Conservation (phyloP, 2,888 invertebrate genomes). For the Buathra laborator region DNA sequence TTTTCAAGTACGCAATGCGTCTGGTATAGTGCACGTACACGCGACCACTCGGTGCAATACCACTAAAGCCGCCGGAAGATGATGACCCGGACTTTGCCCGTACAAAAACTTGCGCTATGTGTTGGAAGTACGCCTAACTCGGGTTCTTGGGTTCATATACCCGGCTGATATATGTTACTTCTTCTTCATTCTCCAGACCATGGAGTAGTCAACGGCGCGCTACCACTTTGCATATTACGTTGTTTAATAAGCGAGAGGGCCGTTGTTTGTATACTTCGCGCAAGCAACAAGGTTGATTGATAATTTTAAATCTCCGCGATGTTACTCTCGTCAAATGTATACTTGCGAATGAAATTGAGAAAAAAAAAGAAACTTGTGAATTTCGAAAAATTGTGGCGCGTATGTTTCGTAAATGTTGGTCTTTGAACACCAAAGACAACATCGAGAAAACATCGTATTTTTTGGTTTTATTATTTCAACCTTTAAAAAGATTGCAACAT, state of each 20-base stretch:
- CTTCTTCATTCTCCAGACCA: slow-evolving; percentile 17
- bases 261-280: not conserved
- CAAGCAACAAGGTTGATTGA: not conserved
- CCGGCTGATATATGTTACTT: slow-evolving; percentile 28
- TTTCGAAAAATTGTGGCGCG: no score
- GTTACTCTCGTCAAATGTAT: not conserved
- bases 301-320: not conserved
- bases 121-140: not conserved
- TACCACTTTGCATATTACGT: slow-evolving; percentile 32
- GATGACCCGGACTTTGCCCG: not conserved
- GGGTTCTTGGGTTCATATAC: not conserved
- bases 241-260: not conserved
- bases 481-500: no score
- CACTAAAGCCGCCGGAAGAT: not conserved
- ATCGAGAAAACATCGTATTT: no score
- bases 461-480: no score
- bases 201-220: slow-evolving; percentile 1
- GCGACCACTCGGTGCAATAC: not conserved
- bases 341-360: no score
- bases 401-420: no score
- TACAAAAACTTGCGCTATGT: slow-evolving; percentile 14
- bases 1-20: slow-evolving; percentile 49
- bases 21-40: not conserved
- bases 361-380: no score
- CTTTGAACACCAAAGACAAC: no score